phyloP scores from a whole-genome alignment of 2,113 vertebrate species.

The Periophthalmus modestus region DNA sequence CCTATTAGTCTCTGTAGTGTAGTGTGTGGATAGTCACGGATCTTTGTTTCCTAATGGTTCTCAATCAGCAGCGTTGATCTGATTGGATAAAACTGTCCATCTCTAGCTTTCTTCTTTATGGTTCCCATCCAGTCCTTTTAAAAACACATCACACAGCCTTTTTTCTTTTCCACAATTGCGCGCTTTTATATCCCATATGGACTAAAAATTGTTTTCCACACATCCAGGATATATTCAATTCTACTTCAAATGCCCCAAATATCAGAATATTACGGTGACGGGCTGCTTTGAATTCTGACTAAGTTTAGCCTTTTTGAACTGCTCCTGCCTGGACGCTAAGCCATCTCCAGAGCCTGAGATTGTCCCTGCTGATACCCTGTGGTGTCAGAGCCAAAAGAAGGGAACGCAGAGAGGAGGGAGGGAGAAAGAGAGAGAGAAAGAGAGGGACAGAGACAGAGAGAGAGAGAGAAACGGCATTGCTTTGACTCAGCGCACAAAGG shows the following conservation, averaged over 20 bases:
- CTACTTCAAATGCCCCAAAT: slow-evolving; percentile 22
- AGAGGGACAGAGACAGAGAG: neutral
- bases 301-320: slow-evolving; percentile 52
- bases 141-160: too few relatives aligned
- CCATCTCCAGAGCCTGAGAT: slow-evolving; percentile 58
- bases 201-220: neutral
- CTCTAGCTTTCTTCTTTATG: too few relatives aligned
- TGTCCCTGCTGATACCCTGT: slow-evolving; percentile 49
- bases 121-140: too few relatives aligned
- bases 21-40: too few relatives aligned
- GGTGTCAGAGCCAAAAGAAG: slow-evolving; percentile 45
- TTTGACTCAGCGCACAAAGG: slow-evolving; percentile 60
- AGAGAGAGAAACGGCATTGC: slow-evolving; percentile 31
- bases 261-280: slow-evolving; percentile 43
- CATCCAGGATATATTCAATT: slow-evolving; percentile 2
- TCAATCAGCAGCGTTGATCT: too few relatives aligned
- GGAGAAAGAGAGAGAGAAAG: slow-evolving; percentile 9
- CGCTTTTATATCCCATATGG: too few relatives aligned
- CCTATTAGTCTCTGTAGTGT: too few relatives aligned
- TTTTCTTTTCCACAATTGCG: too few relatives aligned
- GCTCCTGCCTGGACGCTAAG: slow-evolving; percentile 42
- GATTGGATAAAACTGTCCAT: too few relatives aligned
- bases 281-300: slow-evolving; percentile 44
- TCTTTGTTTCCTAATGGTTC: too few relatives aligned
- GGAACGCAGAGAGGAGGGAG: slow-evolving; percentile 28